Base-by-base conservation (phyloP, 2,888 invertebrate species). In the Rhyacophila evoluta region DNA sequence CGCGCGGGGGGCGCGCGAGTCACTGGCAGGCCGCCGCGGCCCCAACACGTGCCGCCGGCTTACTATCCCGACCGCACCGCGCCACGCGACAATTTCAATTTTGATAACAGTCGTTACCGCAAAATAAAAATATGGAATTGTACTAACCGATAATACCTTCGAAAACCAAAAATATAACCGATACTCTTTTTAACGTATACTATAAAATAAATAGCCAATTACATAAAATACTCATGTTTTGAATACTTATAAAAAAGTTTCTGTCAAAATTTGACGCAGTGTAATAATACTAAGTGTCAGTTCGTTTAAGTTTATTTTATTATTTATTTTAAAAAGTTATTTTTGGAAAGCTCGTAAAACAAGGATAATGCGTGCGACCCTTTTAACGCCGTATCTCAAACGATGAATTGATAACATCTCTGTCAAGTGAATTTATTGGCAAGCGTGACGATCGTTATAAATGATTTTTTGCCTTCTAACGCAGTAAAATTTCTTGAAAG, bases 21-120 rank as follows among this genome's bases (percentile, higher is more conserved):
- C 76, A 73, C 75, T 72, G 79, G 79, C 74, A 74, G 76, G 74
- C 78, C 39, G 74, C 75, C 76, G 78, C 74, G 39, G 37, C 72
- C 69, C 37, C 37, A 72, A 75, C 78, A 75, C 80, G 75, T 70
- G 55, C 55, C 55, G 55, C 55, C 55, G 55, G 55, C 25, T 55
- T 55, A 19, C 55, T 25, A 19, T 69, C 67, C 79, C 39, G 33
- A 41, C 41, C 55, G 74, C 39, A 72, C 41, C 55, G 74, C 39
- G 69, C 69, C 28, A 33, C 69, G 69, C 69, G 69, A 69, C 69
- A 33, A 8, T 33, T 69, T 33, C 28, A 33, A 69, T 69, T 41
- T 55, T 33, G 69, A 69, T 69, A 55, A 69, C 69, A 69, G 69
- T 69, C 69, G 69, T 33, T 69, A 15, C 55, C 10, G 19, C 41